Percentiles rank a stretch among this genome's conserved stretches.
Conservation (phyloP, 1,140 invertebrate genomes). For the Drosophila nebulosa region DNA sequence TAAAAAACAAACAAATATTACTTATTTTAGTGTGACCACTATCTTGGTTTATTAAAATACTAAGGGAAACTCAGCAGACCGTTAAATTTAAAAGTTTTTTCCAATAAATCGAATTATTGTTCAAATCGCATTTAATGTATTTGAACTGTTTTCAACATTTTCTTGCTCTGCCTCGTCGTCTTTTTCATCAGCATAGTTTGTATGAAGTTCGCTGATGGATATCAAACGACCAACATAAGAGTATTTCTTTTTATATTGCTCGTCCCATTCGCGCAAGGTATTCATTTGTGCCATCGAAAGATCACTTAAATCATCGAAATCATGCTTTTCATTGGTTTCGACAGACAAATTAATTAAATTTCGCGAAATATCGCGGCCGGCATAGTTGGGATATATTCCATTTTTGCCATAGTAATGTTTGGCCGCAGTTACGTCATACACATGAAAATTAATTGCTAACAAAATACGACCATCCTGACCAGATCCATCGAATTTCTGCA, state of each 20-base stretch:
- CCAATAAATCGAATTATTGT: not conserved
- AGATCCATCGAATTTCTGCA: conserved; percentile 40
- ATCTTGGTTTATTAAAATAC: not conserved
- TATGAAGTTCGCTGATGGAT: not conserved
- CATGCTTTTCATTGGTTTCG: not conserved
- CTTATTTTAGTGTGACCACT: not conserved
- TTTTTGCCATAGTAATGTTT: conserved; percentile 41
- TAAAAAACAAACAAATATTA: not conserved
- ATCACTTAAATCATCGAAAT: conserved; percentile 46
- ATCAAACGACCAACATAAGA: conserved; percentile 36
- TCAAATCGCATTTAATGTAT: not conserved
- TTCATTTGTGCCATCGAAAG: conserved; percentile 27
- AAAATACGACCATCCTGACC: conserved; percentile 42
- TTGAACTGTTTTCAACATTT: not conserved
- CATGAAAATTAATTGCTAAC: conserved; percentile 44
- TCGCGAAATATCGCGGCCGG: conserved; percentile 46
- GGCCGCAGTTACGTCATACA: conserved; percentile 48
- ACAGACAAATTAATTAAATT: conserved; percentile 42
- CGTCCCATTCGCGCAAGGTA: conserved; percentile 41
- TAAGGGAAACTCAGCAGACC: not conserved
- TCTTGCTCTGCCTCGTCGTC: conserved; percentile 1
- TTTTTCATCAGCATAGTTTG: conserved; percentile 27
- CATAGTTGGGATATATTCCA: conserved; percentile 48
- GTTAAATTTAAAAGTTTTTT: not conserved
- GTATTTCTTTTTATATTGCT: conserved; percentile 41